Percentiles rank a stretch among this genome's conserved stretches.
Evolutionary conservation across 2,797 vertebrate species (phyloP).

Genomic region (Oreochromis mossambicus): DNA sequence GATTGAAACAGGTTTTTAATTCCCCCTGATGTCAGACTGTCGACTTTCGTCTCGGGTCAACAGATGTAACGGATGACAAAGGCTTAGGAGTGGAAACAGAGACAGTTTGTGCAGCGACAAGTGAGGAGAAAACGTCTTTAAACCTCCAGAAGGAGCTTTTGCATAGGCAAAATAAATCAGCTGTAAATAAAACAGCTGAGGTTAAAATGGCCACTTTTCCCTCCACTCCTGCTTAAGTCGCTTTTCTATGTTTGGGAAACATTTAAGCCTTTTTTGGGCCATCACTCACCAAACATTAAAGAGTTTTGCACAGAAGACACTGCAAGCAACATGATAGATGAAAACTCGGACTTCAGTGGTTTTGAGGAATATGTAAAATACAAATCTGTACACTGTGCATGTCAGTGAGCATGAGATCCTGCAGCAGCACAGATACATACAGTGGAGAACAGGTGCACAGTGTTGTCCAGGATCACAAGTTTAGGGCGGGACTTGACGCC

Average conservation of each 20-base stretch:
- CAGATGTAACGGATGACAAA: not conserved
- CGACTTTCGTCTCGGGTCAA: not conserved
- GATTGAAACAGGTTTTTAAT: not conserved
- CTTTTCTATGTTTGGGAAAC: not conserved
- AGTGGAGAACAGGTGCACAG: conserved; percentile 87
- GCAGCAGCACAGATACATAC: conserved; percentile 52
- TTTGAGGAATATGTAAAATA: not conserved
- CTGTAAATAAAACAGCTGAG: not conserved
- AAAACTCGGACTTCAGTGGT: not conserved
- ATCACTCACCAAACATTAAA: not conserved
- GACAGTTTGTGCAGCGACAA: not conserved
- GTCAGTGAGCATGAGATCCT: not conserved
- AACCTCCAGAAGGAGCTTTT: not conserved
- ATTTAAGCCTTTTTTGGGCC: fast-evolving
- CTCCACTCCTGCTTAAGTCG: no score
- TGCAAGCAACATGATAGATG: not conserved
- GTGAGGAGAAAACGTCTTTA: not conserved
- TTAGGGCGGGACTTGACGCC: conserved; percentile 83
- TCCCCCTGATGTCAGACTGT: not conserved
- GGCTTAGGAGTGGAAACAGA: not conserved
- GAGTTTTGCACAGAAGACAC: not conserved
- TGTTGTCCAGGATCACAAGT: conserved; percentile 84
- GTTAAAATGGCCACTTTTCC: not conserved
- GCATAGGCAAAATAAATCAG: not conserved
- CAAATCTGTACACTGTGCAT: not conserved